A percentile compares a stretch with the other conserved stretches of the same genome.
phyloP scores from a whole-genome alignment of 2,113 vertebrate species.

The Larimichthys crocea region DNA sequence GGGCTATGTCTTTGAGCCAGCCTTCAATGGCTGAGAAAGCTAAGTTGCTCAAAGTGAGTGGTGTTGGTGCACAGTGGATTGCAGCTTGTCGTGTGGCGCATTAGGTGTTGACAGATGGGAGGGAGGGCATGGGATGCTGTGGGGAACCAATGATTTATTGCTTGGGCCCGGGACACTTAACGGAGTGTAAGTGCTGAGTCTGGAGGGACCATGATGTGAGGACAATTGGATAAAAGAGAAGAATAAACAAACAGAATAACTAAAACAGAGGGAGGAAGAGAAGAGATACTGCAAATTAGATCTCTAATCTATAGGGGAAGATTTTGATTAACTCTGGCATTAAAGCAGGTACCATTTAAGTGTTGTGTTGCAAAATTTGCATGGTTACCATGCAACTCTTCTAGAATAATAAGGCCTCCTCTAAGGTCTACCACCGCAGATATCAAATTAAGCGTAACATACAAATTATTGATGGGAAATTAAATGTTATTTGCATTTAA shows the following conservation, averaged over 20 bases:
- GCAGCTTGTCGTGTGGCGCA: constrained; percentile 70
- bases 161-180: constrained; percentile 69
- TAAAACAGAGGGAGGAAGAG: constrained; percentile 8
- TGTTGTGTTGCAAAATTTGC: neutral
- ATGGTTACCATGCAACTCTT: neutral
- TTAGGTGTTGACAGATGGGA: constrained; percentile 84
- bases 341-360: constrained; percentile 6
- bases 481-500: constrained; percentile 38
- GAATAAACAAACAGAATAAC: constrained; percentile 46
- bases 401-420: neutral
- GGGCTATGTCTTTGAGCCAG: constrained; percentile 44
- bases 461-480: constrained; percentile 8
- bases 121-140: constrained; percentile 66
- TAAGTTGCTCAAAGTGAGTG: constrained; percentile 65
- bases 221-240: constrained; percentile 47
- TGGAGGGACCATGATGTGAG: constrained; percentile 60
- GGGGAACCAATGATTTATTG: constrained; percentile 81
- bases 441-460: constrained; percentile 15
- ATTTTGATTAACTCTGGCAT: constrained; percentile 12
- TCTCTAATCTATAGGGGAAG: constrained; percentile 1
- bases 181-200: constrained; percentile 68
- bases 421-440: neutral
- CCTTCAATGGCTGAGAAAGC: constrained; percentile 62
- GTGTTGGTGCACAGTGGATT: constrained; percentile 71
- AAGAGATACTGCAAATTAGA: neutral